Evolutionary conservation across 2,113 vertebrate genomes (phyloP).

Genomic region (Amphiprion ocellaris): DNA sequence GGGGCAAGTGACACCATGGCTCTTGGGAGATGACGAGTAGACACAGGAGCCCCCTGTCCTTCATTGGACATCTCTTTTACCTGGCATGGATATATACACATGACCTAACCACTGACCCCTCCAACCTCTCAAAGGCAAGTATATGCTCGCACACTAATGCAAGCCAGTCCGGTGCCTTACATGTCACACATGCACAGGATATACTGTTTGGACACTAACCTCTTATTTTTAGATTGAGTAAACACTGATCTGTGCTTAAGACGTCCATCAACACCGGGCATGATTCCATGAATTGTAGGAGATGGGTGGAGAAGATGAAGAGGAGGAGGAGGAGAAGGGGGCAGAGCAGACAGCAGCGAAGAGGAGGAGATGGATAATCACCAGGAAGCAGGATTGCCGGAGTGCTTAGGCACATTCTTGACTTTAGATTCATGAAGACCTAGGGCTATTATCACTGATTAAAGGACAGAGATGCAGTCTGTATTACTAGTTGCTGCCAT

Average conservation of each 20-base stretch:
- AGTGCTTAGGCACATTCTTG: constrained; percentile 56
- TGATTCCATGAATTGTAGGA: constrained; percentile 28
- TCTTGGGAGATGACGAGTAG: constrained; percentile 51
- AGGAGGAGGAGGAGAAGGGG: constrained; percentile 33
- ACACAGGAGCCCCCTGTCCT: constrained; percentile 51
- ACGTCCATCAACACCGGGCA: constrained; percentile 52
- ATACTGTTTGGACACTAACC: constrained; percentile 35
- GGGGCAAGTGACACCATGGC: constrained; percentile 44
- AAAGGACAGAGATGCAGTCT: constrained; percentile 44
- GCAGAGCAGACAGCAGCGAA: constrained; percentile 16
- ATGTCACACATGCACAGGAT: constrained; percentile 33
- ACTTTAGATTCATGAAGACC: constrained; percentile 52
- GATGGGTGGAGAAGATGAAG: constrained; percentile 37
- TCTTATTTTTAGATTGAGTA: constrained; percentile 64
- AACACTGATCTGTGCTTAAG: constrained; percentile 58
- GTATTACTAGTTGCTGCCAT: constrained; percentile 28
- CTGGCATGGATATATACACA: constrained; percentile 40
- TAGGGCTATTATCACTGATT: constrained; percentile 46
- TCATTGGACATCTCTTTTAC: constrained; percentile 67
- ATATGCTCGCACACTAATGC: not conserved
- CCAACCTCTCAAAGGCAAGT: constrained; percentile 18
- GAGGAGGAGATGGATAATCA: constrained; percentile 60
- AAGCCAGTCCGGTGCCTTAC: constrained; percentile 1
- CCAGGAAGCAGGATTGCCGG: constrained; percentile 54
- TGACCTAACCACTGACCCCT: constrained; percentile 45